Conservation (phyloP, 2,797 vertebrate genomes). For the Galaxias olidus region DNA sequence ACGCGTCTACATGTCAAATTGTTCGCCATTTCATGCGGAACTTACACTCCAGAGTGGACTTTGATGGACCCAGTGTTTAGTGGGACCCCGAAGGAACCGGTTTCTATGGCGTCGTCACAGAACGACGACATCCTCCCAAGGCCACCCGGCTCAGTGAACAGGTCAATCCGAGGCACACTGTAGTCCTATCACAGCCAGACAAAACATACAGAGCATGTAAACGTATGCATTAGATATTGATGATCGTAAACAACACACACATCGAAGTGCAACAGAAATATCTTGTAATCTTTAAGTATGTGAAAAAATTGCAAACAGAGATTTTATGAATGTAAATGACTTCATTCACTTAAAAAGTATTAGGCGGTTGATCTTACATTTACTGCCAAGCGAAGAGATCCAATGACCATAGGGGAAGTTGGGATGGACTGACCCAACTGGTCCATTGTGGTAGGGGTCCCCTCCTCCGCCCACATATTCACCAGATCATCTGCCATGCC, state of each 20-base stretch:
- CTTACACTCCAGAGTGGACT: constrained; percentile 94
- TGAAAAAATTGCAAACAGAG: too few species aligned
- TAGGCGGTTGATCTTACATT: constrained; percentile 76
- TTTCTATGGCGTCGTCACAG: constrained; percentile 84
- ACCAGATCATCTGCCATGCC: constrained; percentile 81
- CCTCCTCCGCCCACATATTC: constrained; percentile 83
- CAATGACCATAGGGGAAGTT: constrained; percentile 81
- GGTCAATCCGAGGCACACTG: constrained; percentile 84
- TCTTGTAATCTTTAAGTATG: too few species aligned
- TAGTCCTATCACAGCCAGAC: constrained; percentile 81
- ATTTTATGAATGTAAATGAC: not conserved
- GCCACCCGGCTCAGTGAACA: constrained; percentile 89
- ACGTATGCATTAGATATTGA: not conserved
- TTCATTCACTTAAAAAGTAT: not conserved
- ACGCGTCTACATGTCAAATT: not conserved
- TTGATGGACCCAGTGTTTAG: constrained; percentile 90
- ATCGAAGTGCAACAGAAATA: too few species aligned
- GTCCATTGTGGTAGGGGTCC: constrained; percentile 58
- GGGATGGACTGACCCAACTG: constrained; percentile 58
- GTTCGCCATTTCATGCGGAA: constrained; percentile 31
- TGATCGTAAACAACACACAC: not conserved
- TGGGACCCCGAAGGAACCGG: constrained; percentile 80
- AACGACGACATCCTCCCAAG: constrained; percentile 81
- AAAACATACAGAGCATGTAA: constrained; percentile 2
- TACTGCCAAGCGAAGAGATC: constrained; percentile 87